Evolutionary conservation across 2,888 invertebrate genomes (phyloP), one percentile per base, ranked within the genome.

Genomic region (Syritta pipiens): DNA sequence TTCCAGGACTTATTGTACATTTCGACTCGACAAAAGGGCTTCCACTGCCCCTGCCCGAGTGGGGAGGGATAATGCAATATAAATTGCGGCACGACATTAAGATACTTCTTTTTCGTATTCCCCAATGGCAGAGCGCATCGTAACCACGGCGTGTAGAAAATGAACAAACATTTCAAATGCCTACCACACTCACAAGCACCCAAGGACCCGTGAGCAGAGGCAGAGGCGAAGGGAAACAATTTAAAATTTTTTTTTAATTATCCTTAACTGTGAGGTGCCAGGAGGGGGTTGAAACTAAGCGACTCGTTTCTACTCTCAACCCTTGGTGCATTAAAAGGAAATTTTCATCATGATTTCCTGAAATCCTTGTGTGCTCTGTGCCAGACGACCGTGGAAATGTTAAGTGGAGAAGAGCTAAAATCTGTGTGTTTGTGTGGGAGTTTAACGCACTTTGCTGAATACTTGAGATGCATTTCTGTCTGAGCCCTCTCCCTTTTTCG

Each of bases 281-380:
- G 5, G 12, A 24, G 2, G 3, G 9, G 24, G 24, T 0, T n/a
- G 46, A 6, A 4, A 3, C 6, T 7, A n/a, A n/a, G 24, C 4
- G 10, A 5, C 22, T 10, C 6, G 5, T 24, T 22, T 24, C 14
- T 24, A 4, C 37, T 14, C 37, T 37, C 19, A 37, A 17, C 37
- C 17, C 19, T 37, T n/a, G n/a, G 37, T 42, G 14, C 65, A 77
- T 65, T 79, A 49, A 79, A 74, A 62, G 53, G 60, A 74, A 59
- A 67, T 79, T 72, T 62, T 74, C 65, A 74, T 74, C 55, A 79
- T 57, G 74, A 67, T 67, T 67, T 74, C 67, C 74, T 62, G 44
- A 60, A 72, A 76, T 71, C 63, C 49, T 42, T 65, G 49, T 32
- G 30, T 9, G 17, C 30, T 28, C 10, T 22, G 12, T 7, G 28